These are phyloP conservation scores for Morelia viridis DNA, from an alignment of 2,797 vertebrate genomes.

Conservation along the genomic window DNA sequence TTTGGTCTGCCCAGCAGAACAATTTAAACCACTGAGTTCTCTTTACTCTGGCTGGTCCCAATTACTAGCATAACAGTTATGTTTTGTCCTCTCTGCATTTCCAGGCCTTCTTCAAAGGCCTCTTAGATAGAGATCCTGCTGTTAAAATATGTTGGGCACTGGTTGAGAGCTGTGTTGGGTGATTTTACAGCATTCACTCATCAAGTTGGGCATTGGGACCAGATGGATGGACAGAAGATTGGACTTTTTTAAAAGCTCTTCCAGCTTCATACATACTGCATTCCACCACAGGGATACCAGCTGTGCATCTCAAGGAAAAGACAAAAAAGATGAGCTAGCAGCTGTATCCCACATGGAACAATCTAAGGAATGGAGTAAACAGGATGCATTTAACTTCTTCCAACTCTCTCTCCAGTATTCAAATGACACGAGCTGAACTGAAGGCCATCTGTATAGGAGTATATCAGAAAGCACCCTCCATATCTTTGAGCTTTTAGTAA, in stretches of 20 bases:
- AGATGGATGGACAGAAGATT: conserved; percentile 26
- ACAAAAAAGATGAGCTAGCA: neutral
- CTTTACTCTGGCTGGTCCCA: neutral
- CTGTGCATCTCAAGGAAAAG: conserved; percentile 28
- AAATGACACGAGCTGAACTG: conserved; percentile 2
- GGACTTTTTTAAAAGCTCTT: conserved; percentile 23
- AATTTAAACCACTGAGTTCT: neutral
- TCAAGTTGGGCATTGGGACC: conserved; percentile 12
- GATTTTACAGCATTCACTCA: conserved; percentile 12
- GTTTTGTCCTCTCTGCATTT: neutral
- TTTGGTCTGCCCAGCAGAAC: neutral
- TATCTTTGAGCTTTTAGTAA: neutral
- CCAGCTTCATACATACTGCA: conserved; percentile 22
- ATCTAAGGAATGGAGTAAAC: neutral
- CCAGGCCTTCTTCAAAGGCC: neutral
- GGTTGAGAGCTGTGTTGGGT: neutral
- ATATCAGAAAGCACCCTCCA: neutral
- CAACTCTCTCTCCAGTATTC: neutral
- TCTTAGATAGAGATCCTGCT: neutral
- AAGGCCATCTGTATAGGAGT: neutral
- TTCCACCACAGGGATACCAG: conserved; percentile 39
- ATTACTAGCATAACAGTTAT: neutral
- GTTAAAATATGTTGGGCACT: neutral
- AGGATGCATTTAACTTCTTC: conserved; percentile 7
- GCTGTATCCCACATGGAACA: conserved; percentile 22